Conservation (phyloP, 2,888 invertebrate genomes). For the Cosmorhoe ocellata region DNA sequence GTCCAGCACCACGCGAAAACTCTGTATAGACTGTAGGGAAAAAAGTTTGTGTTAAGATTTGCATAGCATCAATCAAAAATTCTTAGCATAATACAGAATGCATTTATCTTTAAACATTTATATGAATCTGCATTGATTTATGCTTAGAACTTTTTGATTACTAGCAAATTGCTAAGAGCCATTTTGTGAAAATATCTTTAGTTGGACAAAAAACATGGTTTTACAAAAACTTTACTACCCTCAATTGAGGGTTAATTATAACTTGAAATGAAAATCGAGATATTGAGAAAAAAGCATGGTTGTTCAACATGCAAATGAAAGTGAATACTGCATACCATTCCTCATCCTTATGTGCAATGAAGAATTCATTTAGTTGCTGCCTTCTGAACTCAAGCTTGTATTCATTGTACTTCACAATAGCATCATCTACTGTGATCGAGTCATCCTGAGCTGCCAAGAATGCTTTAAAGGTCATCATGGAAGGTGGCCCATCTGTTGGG, state of each 20-base stretch:
- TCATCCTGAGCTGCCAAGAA: conserved; percentile 98
- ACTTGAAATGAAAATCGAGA: conserved; percentile 7
- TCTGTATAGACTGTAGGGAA: conserved; percentile 81
- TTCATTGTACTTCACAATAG: conserved; percentile 97
- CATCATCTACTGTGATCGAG: conserved; percentile 98
- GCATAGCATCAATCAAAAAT: conserved; percentile 68
- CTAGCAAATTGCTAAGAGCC: conserved; percentile 62
- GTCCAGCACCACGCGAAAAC: conserved; percentile 77
- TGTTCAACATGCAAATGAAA: conserved; percentile 24
- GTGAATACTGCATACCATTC: conserved; percentile 93
- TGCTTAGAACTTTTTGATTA: conserved; percentile 74
- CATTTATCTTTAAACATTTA: conserved; percentile 13
- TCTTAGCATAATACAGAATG: conserved; percentile 59
- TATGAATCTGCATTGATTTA: conserved; percentile 12
- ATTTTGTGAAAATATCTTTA: conserved; percentile 26
- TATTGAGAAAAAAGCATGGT: conserved; percentile 18
- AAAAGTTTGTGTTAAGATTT: conserved; percentile 79
- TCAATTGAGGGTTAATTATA: not conserved
- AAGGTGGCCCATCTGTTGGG: conserved; percentile 89
- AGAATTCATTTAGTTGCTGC: conserved; percentile 98
- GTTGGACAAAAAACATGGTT: conserved; percentile 1
- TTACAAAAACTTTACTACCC: not conserved
- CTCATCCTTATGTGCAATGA: conserved; percentile 99
- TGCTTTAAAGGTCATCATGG: conserved; percentile 98
- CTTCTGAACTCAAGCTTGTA: conserved; percentile 98